Conservation (phyloP, 2,113 vertebrate genomes). For the Periophthalmus modestus region DNA sequence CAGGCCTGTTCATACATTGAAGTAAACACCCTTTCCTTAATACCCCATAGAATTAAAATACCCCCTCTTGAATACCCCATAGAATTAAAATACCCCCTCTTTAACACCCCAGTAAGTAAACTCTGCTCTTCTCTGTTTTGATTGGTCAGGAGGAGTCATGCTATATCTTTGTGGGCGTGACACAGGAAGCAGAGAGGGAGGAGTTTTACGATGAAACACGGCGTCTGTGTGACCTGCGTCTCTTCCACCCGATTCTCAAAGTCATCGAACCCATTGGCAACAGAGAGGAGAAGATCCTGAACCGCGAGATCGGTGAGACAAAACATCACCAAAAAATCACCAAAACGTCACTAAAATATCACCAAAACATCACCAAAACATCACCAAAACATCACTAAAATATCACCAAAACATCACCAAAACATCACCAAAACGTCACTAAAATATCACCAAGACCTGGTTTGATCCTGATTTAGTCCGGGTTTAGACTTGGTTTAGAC, state of each 20-base stretch:
- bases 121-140: constrained; percentile 2
- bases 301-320: constrained; percentile 79
- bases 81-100: too few species aligned
- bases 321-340: constrained; percentile 50
- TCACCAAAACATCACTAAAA: background rate
- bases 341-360: background rate
- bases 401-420: too few species aligned
- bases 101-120: background rate
- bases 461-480: too few species aligned
- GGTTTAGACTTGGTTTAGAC: too few species aligned
- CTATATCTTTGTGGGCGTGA: constrained; percentile 84
- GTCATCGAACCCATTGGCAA: constrained; percentile 82
- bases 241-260: constrained; percentile 82
- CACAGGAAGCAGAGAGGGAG: constrained; percentile 82
- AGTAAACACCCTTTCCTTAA: too few species aligned
- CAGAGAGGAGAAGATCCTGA: constrained; percentile 82
- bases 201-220: constrained; percentile 82
- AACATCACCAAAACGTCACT: too few species aligned
- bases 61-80: too few species aligned
- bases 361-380: background rate
- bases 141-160: constrained; percentile 79
- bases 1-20: too few species aligned
- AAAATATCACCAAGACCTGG: too few species aligned
- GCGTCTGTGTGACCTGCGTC: constrained; percentile 78
- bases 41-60: too few species aligned